These are phyloP conservation scores for Poecilia gillii DNA, from an alignment of 2,797 vertebrate genomes.

Conservation along the genomic window DNA sequence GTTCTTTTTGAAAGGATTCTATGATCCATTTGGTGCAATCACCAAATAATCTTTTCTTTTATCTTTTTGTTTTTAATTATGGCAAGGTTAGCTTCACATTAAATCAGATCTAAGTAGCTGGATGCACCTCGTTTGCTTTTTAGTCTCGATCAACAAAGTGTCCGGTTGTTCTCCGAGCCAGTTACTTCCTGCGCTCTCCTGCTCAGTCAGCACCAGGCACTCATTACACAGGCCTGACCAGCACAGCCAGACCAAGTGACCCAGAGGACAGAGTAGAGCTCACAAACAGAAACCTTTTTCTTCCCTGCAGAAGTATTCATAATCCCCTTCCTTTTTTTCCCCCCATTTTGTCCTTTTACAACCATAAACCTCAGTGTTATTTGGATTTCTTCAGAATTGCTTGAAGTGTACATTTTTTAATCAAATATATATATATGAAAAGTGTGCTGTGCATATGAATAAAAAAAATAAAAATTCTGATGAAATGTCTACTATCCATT, in stretches of 20 bases:
- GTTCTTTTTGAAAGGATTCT: not conserved
- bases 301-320: not conserved
- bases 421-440: not conserved
- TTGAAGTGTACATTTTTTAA: not conserved
- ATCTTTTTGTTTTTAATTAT: not conserved
- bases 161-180: slow-evolving; percentile 59
- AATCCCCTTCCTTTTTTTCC: not conserved
- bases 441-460: not conserved
- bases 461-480: not conserved
- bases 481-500: not conserved
- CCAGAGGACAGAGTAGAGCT: not conserved
- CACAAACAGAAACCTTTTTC: not conserved
- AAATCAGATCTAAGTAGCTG: slow-evolving; percentile 32
- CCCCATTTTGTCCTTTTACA: not conserved
- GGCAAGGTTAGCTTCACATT: not conserved
- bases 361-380: not conserved
- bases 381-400: not conserved
- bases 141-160: slow-evolving; percentile 66
- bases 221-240: slow-evolving; percentile 36
- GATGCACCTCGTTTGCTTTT: slow-evolving; percentile 33
- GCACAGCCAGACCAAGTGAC: slow-evolving; percentile 22
- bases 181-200: slow-evolving; percentile 34
- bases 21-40: not conserved
- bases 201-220: slow-evolving; percentile 65
- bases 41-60: not conserved